Percentiles rank a stretch among this genome's conserved stretches.
phyloP scores from a whole-genome alignment of 1,140 invertebrate species.

The Drosophila sproati region DNA sequence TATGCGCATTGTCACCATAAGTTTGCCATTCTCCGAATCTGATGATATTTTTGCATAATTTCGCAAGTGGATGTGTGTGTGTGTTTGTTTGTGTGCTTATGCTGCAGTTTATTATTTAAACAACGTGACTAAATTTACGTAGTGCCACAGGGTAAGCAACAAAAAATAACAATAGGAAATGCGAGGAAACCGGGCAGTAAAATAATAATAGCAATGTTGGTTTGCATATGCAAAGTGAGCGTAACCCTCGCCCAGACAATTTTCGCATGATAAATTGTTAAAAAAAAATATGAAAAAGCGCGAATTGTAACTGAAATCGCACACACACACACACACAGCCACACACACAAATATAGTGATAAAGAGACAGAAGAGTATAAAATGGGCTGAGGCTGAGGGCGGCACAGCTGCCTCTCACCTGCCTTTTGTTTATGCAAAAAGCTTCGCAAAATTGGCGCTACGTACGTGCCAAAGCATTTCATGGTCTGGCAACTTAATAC shows the following conservation, averaged over 20 bases:
- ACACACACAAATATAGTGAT: conserved; percentile 32
- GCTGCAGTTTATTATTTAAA: conserved; percentile 78
- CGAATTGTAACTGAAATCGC: conserved; percentile 77
- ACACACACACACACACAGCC: conserved; percentile 40
- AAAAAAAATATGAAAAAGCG: conserved; percentile 75
- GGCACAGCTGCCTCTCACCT: conserved; percentile 39
- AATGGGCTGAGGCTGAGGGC: conserved; percentile 16
- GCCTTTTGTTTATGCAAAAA: conserved; percentile 78
- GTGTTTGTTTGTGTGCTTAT: conserved; percentile 30
- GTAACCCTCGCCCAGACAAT: conserved; percentile 67
- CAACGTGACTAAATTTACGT: conserved; percentile 82
- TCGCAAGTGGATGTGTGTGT: conserved; percentile 25
- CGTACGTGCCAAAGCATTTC: conserved; percentile 80
- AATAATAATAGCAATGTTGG: conserved; percentile 71
- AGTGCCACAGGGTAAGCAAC: conserved; percentile 39
- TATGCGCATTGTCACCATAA: conserved; percentile 78
- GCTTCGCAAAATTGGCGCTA: conserved; percentile 78
- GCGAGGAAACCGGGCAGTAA: conserved; percentile 65
- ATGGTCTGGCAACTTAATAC: conserved; percentile 82
- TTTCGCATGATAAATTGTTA: conserved; percentile 82
- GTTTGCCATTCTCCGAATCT: conserved; percentile 66
- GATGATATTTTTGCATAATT: conserved; percentile 72
- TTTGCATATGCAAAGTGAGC: conserved; percentile 69
- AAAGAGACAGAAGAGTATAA: conserved; percentile 7
- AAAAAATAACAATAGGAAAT: conserved; percentile 38